A percentile compares a stretch with the other conserved stretches of the same genome.
Evolutionary conservation across 2,888 invertebrate species (phyloP).

Genomic region (Venusia cambrica): DNA sequence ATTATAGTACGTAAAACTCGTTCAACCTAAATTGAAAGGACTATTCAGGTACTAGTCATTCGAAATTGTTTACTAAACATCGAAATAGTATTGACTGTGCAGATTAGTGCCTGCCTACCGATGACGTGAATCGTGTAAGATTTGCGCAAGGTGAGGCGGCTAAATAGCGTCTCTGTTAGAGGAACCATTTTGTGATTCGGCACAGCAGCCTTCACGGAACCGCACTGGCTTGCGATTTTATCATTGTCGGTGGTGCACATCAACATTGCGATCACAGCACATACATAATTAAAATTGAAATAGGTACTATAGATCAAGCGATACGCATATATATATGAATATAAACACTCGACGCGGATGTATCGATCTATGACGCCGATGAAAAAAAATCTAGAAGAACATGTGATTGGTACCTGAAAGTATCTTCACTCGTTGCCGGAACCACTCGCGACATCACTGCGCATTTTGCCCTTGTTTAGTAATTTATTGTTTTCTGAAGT

Average conservation of each 20-base stretch:
- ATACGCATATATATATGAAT: conserved; percentile 35
- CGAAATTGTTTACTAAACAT: conserved; percentile 35
- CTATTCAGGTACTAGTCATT: conserved; percentile 5
- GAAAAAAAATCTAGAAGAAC: conserved; percentile 10
- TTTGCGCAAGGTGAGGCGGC: conserved; percentile 54
- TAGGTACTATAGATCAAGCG: too few relatives aligned
- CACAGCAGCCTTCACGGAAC: conserved; percentile 23
- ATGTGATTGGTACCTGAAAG: conserved; percentile 7
- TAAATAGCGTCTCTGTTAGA: conserved; percentile 43
- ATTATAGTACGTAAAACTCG: background rate
- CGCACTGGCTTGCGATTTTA: conserved; percentile 9
- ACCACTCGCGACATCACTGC: conserved; percentile 63
- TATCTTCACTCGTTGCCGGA: conserved; percentile 26
- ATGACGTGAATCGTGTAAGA: conserved; percentile 57
- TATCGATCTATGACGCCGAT: conserved; percentile 33
- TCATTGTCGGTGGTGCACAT: conserved; percentile 1
- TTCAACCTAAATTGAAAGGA: conserved; percentile 6
- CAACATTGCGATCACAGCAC: too few relatives aligned
- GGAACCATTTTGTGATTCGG: conserved; percentile 37
- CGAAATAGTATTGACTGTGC: conserved; percentile 51
- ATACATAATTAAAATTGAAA: too few relatives aligned
- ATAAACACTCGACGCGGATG: conserved; percentile 55
- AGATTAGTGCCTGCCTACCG: conserved; percentile 51
- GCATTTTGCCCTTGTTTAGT: conserved; percentile 55
- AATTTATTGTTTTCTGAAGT: conserved; percentile 48